Evolutionary conservation across 1,140 invertebrate genomes (phyloP).

Genomic region (Paraescarpia echinospica): DNA sequence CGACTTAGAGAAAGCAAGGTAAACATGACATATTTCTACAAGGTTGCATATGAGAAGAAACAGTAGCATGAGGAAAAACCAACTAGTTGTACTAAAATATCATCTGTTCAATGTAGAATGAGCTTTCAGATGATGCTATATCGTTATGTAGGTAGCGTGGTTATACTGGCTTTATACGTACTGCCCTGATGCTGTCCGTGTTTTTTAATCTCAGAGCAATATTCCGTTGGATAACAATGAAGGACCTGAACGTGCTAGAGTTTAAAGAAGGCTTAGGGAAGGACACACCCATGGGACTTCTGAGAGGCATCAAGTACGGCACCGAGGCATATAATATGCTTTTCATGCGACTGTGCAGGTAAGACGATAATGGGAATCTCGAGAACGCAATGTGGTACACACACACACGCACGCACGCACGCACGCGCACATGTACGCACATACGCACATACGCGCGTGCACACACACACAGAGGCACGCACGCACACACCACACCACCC

Average conservation of each 20-base stretch:
- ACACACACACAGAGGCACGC: not conserved
- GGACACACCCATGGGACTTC: slow-evolving; percentile 92
- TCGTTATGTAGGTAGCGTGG: no score
- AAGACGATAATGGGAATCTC: no score
- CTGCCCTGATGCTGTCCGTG: no score
- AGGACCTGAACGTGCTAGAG: slow-evolving; percentile 97
- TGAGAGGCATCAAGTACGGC: slow-evolving; percentile 96
- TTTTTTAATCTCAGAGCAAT: slow-evolving; percentile 69
- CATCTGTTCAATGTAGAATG: no score
- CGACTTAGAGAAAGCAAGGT: slow-evolving; percentile 89
- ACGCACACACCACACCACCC: not conserved
- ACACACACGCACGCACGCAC: not conserved
- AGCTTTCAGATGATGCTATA: no score
- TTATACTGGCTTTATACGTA: no score
- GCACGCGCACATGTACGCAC: not conserved
- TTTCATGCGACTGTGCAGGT: slow-evolving; percentile 83
- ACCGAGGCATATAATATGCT: slow-evolving; percentile 99
- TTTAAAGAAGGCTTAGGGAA: slow-evolving; percentile 83
- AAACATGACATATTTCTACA: slow-evolving; percentile 50
- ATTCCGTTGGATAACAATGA: slow-evolving; percentile 99
- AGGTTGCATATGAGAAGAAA: no score
- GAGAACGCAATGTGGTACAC: not conserved
- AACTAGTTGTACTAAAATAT: no score
- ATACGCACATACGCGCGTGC: not conserved
- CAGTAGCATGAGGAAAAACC: no score